A percentile compares a stretch with the other conserved stretches of the same genome.
These are phyloP conservation scores for Leucozona laternaria DNA, from an alignment of 2,888 invertebrate species.

Conservation along the genomic window DNA sequence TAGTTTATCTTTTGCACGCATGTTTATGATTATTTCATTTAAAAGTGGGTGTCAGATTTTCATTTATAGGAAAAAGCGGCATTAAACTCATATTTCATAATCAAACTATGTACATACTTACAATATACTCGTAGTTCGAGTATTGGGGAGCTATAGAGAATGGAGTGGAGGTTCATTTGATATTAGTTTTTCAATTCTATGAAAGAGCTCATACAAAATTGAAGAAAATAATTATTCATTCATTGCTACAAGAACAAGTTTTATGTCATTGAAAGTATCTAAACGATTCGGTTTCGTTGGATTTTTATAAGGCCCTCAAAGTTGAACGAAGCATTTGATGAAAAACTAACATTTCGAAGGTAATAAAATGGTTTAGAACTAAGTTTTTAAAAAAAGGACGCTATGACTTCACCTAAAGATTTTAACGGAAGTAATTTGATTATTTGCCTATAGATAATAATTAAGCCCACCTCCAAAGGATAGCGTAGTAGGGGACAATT, in stretches of 20 bases:
- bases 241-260: neutral
- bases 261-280: too few species aligned
- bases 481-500: too few species aligned
- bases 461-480: too few species aligned
- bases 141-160: neutral
- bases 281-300: too few species aligned
- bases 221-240: neutral
- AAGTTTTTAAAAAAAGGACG: too few species aligned
- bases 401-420: too few species aligned
- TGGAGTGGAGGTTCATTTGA: neutral
- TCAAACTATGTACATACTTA: neutral
- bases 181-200: neutral
- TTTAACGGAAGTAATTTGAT: too few species aligned
- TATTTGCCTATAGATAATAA: too few species aligned
- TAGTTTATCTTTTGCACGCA: conserved; percentile 16
- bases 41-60: conserved; percentile 32
- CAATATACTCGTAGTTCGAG: neutral
- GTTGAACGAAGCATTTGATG: too few species aligned
- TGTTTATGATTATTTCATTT: conserved; percentile 21
- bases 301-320: too few species aligned
- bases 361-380: too few species aligned
- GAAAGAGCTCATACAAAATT: neutral
- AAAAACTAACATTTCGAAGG: too few species aligned
- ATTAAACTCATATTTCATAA: neutral
- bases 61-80: neutral